phyloP scores from a whole-genome alignment of 2,797 vertebrate species.

The Enteromius radiatus region DNA sequence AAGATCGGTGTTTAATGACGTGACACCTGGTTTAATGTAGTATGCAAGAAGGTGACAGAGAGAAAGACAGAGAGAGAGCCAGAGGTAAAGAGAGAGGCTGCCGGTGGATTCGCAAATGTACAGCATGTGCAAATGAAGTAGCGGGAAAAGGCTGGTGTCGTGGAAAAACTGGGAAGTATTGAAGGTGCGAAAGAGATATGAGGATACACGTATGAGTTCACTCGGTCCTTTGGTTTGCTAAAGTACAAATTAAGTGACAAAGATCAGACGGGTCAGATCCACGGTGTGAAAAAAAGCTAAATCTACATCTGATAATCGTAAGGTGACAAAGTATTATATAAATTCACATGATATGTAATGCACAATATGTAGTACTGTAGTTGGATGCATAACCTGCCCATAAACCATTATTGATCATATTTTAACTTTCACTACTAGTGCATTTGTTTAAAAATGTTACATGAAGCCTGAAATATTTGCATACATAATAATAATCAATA shows the following conservation, averaged over 20 bases:
- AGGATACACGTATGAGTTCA: background rate
- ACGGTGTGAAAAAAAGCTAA: conserved; percentile 2
- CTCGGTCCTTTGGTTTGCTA: conserved; percentile 3
- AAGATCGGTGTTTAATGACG: conserved; percentile 66
- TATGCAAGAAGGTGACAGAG: conserved; percentile 62
- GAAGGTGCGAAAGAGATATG: conserved; percentile 24
- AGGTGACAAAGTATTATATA: background rate
- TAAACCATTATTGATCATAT: background rate
- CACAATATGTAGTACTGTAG: no score
- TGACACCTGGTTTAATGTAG: conserved; percentile 67
- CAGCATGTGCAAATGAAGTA: conserved; percentile 47
- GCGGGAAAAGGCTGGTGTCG: conserved; percentile 16
- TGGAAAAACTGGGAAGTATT: conserved; percentile 7
- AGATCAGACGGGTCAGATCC: conserved; percentile 22
- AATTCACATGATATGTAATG: background rate
- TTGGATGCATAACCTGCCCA: background rate
- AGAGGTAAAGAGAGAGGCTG: conserved; percentile 35
- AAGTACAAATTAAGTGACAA: conserved; percentile 43
- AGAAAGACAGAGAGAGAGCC: conserved; percentile 45
- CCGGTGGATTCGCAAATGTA: conserved; percentile 35
- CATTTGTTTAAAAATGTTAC: background rate
- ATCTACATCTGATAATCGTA: background rate
- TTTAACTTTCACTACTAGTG: background rate
- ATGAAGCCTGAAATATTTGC: background rate
- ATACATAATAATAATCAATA: background rate